These are phyloP conservation scores for Podabrus alpinus DNA, from an alignment of 2,888 invertebrate genomes.

Conservation along the genomic window DNA sequence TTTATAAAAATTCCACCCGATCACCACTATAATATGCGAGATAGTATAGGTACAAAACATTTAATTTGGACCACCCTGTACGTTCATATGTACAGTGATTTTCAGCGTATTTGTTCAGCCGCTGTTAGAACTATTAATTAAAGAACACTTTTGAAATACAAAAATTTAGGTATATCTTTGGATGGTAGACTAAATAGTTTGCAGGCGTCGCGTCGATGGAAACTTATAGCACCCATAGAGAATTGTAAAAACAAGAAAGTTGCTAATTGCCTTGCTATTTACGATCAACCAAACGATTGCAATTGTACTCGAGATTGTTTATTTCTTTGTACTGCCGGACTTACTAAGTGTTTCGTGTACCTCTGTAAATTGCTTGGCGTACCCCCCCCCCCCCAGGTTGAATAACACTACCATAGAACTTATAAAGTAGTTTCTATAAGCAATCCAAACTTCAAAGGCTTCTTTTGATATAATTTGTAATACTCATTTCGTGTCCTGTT, in stretches of 20 bases:
- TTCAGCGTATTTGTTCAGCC: too few species aligned
- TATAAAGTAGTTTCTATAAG: neutral
- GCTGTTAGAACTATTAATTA: too few species aligned
- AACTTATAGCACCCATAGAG: neutral
- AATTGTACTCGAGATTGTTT: neutral
- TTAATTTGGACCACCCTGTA: too few species aligned
- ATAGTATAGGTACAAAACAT: too few species aligned
- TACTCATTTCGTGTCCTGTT: neutral
- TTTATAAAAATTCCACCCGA: too few species aligned
- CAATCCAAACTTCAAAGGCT: neutral
- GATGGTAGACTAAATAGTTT: too few species aligned
- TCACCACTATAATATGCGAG: too few species aligned
- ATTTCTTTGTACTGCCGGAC: neutral
- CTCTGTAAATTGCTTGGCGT: neutral
- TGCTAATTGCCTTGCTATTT: neutral
- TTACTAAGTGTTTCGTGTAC: neutral
- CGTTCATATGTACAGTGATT: too few species aligned
- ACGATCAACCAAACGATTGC: neutral
- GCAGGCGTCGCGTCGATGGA: too few species aligned
- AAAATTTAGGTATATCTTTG: too few species aligned
- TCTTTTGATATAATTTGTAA: neutral
- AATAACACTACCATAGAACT: neutral
- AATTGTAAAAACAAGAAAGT: neutral
- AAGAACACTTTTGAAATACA: too few species aligned
- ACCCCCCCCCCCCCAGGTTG: neutral